Base-by-base conservation (phyloP, 1,140 invertebrate genomes). In the Globodera ellingtonae region DNA sequence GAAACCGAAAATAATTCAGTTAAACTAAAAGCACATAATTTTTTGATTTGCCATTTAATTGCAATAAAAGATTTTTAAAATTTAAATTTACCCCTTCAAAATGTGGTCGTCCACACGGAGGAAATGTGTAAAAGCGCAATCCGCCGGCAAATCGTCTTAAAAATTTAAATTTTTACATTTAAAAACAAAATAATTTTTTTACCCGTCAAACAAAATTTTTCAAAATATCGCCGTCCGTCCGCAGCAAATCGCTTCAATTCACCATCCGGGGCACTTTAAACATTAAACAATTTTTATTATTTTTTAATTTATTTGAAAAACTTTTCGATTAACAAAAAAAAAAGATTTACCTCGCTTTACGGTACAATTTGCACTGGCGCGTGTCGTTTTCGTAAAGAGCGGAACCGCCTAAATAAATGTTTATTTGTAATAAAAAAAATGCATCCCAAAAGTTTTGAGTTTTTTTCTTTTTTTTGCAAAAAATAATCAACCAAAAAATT, bases 161-260 rank as follows among this genome's bases (percentile, higher is more conserved):
- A 72, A 76, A 35, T 9, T 65, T 3, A 10, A 59, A 80, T 50
- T 21, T 35, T 50, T 83, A 24, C 18, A 46, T 84, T 47, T 10
- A 69, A 85, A 69, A 35, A 35, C 1, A 35, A 35, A 46, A 62
- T 24, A n/a, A n/a, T n/a, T n/a, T 44, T 56, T 47, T 71, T 78
- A 88, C 87, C 80, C n/a, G 80, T 47, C 13, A 89, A 77, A 65
- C 87, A 89, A 75, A 86, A 84, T 73, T 89, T 88, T 72, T 88
- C 88, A 62, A 85, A 89, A 46, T 81, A 86, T 46, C 87, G 84
- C 71, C 86, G 86, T 50, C 76, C 83, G 24, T 66, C 50, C 50
- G 72, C 59, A 6, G 84, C 50, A 47, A 47, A 50, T 44, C 81
- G 66, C 56, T 83, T 52, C 67, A 83, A 76, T 48, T 47, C 56